Conservation (phyloP, 2,797 vertebrate species). For the Simalia tracyae region DNA sequence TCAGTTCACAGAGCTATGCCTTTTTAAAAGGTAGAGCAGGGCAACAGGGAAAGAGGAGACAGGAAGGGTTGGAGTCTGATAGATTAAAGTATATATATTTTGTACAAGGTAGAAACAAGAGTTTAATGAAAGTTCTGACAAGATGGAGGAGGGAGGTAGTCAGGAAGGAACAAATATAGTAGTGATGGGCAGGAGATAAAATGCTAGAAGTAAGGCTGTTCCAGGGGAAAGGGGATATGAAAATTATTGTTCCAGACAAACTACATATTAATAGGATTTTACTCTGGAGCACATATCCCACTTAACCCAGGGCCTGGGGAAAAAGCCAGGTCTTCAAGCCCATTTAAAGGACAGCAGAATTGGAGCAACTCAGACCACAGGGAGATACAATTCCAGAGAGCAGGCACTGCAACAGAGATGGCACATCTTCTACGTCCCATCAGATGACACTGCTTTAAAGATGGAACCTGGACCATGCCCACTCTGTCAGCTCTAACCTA, state of each 20-base stretch:
- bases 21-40: too few relatives aligned
- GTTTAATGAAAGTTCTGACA: not conserved
- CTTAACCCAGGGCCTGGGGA: not conserved
- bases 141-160: not conserved
- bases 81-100: too few relatives aligned
- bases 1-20: not conserved
- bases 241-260: not conserved
- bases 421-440: not conserved
- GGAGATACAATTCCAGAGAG: not conserved
- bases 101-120: too few relatives aligned
- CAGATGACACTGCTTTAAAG: not conserved
- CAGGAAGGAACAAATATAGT: not conserved
- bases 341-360: not conserved
- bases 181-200: not conserved
- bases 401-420: not conserved
- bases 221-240: not conserved
- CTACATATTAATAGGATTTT: not conserved
- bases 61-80: too few relatives aligned
- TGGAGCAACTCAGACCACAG: not conserved
- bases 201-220: not conserved
- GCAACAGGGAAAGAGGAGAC: too few relatives aligned
- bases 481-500: not conserved
- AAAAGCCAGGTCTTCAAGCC: not conserved
- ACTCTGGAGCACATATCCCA: not conserved
- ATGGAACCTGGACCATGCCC: not conserved